Evolutionary conservation across 2,797 vertebrate genomes (phyloP), one percentile per base, ranked within the genome.

Genomic region (Neopelma chrysocephalum): DNA sequence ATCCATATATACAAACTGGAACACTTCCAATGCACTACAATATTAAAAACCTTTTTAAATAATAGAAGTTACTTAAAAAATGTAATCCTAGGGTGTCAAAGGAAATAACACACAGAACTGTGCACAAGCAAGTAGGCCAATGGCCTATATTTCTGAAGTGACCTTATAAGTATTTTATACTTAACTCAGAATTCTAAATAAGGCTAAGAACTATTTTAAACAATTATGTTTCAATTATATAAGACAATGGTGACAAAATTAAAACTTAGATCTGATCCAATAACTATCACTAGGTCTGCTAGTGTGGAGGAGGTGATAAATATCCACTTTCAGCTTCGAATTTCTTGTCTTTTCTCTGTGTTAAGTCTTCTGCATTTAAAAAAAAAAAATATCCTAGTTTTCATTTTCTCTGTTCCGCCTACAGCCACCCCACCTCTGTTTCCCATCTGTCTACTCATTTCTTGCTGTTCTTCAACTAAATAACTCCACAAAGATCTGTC

Each of bases 231-330:
- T 85, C 72, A 85, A 96, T 94, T 96, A 96, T 43, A 3, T 95
- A 96, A 97, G 94, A 89, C 79, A 93, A 95, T 87, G 57, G 58
- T n/a, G n/a, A 95, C 65, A 92, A 96, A 89, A 90, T 64, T 60
- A 87, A 95, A 94, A 86, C 68, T 89, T 77, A 94, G 65, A 73
- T 84, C 47, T 91, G 42, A 91, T 93, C 58, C 94, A 94, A 15
- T 91, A 96, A 81, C 84, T 92, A 71, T 93, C 91, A 92, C 65
- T 89, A 87, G 79, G 76, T 91, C 95, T 96, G 94, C 68, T 89
- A 86, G 57, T 83, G 84, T 81, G 94, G 94, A 93, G 92, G 94
- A 96, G 87, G 94, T 93, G 92, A 89, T 47, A 96, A 94, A 89
- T 72, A 96, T 3, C 89, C 69, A 87, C 72, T 93, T 92, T 89